Evolutionary conservation across 2,888 invertebrate species (phyloP).

Genomic region (Drosophila infuscata): DNA sequence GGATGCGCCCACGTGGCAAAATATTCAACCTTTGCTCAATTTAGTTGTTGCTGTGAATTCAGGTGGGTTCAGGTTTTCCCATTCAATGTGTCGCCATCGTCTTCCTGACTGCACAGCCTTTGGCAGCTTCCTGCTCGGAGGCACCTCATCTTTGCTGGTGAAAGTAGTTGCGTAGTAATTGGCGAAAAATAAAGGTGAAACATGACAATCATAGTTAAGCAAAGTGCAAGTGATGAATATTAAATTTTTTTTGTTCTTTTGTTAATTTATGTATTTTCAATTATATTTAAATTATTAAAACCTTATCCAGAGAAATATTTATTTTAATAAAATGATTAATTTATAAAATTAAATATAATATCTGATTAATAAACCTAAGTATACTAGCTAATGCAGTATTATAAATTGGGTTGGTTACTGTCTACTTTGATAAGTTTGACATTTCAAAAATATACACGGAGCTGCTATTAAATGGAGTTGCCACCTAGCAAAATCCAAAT

Average conservation of each 20-base stretch:
- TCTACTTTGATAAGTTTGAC: background rate
- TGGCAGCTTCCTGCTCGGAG: background rate
- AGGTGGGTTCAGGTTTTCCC: slow-evolving; percentile 35
- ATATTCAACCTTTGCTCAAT: slow-evolving; percentile 30
- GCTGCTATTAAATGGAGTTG: slow-evolving; percentile 9
- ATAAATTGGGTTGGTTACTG: background rate
- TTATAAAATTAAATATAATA: background rate
- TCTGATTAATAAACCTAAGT: background rate
- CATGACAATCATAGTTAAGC: slow-evolving; percentile 3
- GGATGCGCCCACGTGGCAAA: slow-evolving; percentile 8
- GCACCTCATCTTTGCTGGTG: too few species aligned
- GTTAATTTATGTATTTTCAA: background rate
- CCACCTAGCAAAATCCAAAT: slow-evolving; percentile 14
- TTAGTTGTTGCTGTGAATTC: slow-evolving; percentile 16
- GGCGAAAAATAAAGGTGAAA: slow-evolving; percentile 45
- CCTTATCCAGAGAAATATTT: background rate
- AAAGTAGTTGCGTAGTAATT: slow-evolving; percentile 43
- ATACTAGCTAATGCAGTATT: background rate
- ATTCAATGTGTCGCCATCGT: background rate
- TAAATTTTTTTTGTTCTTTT: background rate
- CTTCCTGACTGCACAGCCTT: slow-evolving; percentile 9
- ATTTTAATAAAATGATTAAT: too few species aligned
- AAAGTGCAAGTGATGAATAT: background rate
- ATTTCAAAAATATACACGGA: background rate
- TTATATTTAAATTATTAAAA: background rate